phyloP scores from a whole-genome alignment of 2,888 invertebrate genomes.

The Ectropis crepuscularia region DNA sequence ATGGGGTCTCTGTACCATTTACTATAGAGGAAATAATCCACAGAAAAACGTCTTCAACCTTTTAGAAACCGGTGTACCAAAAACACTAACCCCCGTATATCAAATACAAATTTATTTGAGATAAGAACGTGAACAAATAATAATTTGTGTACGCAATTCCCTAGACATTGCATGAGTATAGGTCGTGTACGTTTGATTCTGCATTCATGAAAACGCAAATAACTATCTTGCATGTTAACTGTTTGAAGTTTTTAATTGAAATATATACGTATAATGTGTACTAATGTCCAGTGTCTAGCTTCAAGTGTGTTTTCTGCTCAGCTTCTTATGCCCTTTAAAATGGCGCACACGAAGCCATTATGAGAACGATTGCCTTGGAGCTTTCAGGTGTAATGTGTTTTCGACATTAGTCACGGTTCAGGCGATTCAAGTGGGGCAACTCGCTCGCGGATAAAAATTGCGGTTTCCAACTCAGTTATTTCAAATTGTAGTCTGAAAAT shows the following conservation, averaged over 20 bases:
- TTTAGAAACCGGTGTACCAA: too few relatives aligned
- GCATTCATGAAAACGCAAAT: too few relatives aligned
- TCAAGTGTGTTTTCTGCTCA: background rate
- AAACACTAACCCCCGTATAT: too few relatives aligned
- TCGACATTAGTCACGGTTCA: constrained; percentile 11
- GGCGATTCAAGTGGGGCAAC: constrained; percentile 3
- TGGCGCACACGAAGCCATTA: constrained; percentile 17
- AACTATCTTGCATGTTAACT: too few relatives aligned
- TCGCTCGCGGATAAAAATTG: constrained; percentile 1
- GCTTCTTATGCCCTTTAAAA: constrained; percentile 7
- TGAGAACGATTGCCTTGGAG: constrained; percentile 28
- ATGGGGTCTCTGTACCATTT: constrained; percentile 18
- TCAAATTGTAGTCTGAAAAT: background rate
- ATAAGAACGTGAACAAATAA: too few relatives aligned
- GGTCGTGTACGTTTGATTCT: too few relatives aligned
- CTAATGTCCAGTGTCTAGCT: too few relatives aligned
- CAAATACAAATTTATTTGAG: too few relatives aligned
- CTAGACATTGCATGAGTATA: too few relatives aligned
- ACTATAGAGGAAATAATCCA: background rate
- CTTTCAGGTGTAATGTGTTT: constrained; percentile 30
- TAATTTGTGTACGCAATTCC: too few relatives aligned
- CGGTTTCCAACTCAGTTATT: background rate
- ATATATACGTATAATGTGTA: too few relatives aligned
- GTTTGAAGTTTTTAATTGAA: too few relatives aligned
- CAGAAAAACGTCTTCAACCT: background rate